Evolutionary conservation across 2,797 vertebrate species (phyloP).

Genomic region (Borostomias antarcticus): DNA sequence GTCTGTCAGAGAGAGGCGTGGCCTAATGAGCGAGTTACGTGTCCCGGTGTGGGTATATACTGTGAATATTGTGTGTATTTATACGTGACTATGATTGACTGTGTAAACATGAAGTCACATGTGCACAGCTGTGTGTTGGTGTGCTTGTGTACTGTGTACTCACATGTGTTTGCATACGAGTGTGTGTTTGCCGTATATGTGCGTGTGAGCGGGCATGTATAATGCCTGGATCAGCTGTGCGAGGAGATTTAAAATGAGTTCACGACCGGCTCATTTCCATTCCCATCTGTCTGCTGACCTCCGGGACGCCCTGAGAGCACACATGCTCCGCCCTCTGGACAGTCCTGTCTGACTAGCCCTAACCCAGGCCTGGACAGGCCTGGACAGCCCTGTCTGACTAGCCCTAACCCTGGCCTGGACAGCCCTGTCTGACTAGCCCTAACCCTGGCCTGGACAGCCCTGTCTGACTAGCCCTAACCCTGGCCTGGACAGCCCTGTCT

Average conservation of each 20-base stretch:
- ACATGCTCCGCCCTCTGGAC: conserved; percentile 53
- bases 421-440: neutral
- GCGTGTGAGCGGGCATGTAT: conserved; percentile 60
- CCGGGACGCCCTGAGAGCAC: conserved; percentile 62
- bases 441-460: no score
- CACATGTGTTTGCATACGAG: conserved; percentile 27
- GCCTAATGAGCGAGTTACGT: neutral
- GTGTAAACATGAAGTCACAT: neutral
- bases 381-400: conserved; percentile 59
- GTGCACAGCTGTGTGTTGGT: neutral
- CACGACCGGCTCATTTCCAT: conserved; percentile 74
- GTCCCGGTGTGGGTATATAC: neutral
- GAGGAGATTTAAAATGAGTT: conserved; percentile 74
- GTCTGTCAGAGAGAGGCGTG: conserved; percentile 23
- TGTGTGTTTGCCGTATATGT: conserved; percentile 56
- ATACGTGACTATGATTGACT: neutral
- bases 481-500: conserved; percentile 58
- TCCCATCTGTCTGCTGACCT: conserved; percentile 83
- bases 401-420: no score
- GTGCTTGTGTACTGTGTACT: neutral
- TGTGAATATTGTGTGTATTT: neutral
- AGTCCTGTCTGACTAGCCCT: no score
- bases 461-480: neutral
- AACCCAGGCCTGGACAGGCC: conserved; percentile 32
- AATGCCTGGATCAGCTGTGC: conserved; percentile 74